Evolutionary conservation across 2,113 vertebrate species (phyloP).

Genomic region (human): DNA sequence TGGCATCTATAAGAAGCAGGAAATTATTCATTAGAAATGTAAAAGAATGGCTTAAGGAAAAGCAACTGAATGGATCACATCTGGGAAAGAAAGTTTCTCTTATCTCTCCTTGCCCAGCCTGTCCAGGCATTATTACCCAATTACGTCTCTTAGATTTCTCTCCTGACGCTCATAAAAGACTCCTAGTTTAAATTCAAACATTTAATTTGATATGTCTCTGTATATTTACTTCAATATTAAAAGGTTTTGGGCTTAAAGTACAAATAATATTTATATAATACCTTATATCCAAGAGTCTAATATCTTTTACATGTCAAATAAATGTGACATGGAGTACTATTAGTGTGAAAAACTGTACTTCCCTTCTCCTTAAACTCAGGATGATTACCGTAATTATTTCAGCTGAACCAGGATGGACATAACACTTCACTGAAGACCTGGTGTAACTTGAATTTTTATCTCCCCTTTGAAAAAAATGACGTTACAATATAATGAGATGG

Average conservation of each 20-base stretch:
- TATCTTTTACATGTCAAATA: not conserved
- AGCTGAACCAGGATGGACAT: not conserved
- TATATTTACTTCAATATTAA: slow-evolving; percentile 53
- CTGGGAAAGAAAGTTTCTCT: not conserved
- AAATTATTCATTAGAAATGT: slow-evolving; percentile 32
- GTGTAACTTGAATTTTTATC: not conserved
- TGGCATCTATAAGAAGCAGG: not conserved
- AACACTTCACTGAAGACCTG: not conserved
- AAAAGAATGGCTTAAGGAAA: slow-evolving; percentile 41
- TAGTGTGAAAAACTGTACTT: not conserved
- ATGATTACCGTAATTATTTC: not conserved
- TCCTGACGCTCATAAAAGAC: slow-evolving; percentile 42
- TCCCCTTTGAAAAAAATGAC: not conserved
- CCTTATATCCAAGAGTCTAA: not conserved
- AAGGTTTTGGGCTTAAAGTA: not conserved
- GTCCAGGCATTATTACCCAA: not conserved
- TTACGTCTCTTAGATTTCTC: slow-evolving; percentile 45
- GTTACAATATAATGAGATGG: not conserved
- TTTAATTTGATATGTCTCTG: slow-evolving; percentile 5
- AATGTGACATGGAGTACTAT: not conserved
- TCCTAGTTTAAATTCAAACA: slow-evolving; percentile 52
- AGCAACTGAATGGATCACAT: not conserved
- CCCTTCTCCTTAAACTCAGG: not conserved
- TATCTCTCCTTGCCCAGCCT: not conserved
- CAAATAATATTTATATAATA: not conserved